Percentiles rank a stretch among this genome's conserved stretches.
Evolutionary conservation across 2,797 vertebrate species (phyloP).

Genomic region (Serranus cabrilla): DNA sequence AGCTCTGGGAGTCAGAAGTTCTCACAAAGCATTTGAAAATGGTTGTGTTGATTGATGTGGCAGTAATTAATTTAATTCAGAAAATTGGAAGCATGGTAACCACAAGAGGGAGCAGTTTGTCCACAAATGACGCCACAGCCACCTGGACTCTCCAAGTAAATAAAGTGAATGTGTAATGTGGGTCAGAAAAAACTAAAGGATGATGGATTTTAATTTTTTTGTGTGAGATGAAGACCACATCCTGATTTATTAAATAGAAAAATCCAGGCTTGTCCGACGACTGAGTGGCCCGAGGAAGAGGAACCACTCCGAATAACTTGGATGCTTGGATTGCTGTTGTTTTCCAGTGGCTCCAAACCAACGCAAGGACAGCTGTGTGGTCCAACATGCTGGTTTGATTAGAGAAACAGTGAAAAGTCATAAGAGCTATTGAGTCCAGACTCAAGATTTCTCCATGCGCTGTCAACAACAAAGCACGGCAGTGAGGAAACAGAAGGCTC

Average conservation of each 20-base stretch:
- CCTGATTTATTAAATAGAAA: constrained; percentile 46
- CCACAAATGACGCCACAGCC: constrained; percentile 32
- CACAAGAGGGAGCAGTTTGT: constrained; percentile 74
- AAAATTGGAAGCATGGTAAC: constrained; percentile 16
- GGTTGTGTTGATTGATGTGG: neutral
- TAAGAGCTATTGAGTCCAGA: constrained; percentile 66
- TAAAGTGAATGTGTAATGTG: constrained; percentile 6
- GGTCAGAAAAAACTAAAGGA: constrained; percentile 10
- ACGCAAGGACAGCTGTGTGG: constrained; percentile 75
- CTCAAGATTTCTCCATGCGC: constrained; percentile 52
- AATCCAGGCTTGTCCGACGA: constrained; percentile 37
- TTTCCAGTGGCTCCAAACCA: constrained; percentile 64
- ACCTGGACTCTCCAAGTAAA: neutral
- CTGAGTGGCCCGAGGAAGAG: constrained; percentile 36
- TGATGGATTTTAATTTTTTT: constrained; percentile 21
- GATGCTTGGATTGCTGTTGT: constrained; percentile 62
- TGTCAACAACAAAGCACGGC: constrained; percentile 70
- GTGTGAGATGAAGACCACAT: constrained; percentile 36
- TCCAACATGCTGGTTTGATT: constrained; percentile 79
- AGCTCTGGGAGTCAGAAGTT: neutral
- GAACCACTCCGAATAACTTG: constrained; percentile 42
- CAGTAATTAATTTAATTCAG: constrained; percentile 22
- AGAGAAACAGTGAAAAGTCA: constrained; percentile 74
- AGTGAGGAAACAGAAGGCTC: constrained; percentile 73
- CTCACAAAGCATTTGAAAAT: constrained; percentile 9